Base-by-base conservation (phyloP, 2,888 invertebrate genomes). In the Polyommatus iphigenia region DNA sequence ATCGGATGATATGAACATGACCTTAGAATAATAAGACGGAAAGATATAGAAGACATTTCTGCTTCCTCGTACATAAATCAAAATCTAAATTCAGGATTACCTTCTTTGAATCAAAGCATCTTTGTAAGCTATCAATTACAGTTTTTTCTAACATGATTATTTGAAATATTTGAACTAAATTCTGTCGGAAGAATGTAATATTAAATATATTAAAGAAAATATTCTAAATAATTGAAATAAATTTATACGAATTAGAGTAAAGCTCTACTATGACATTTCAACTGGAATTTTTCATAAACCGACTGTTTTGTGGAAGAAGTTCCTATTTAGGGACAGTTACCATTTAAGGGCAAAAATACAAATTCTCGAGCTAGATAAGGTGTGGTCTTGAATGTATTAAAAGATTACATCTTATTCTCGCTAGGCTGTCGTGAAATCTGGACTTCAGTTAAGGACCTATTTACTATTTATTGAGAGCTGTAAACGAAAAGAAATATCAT, bases 51-150 rank as follows among this genome's bases (percentile, higher is more conserved):
- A 50, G 41, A n/a, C 20, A 20, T 8, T 24, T 24, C 13, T 50
- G 10, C 36, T 41, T 46, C 73, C 13, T 73, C 46, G 20, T 20
- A 24, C 50, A 50, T 50, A 73, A 73, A 73, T 73, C 73, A 50
- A 73, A 72, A 73, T 29, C 73, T 29, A 13, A 73, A 73, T 24
- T 50, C 13, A 24, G 20, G 46, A 20, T 50, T 50, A 41, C 0
- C 6, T 13, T 41, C 73, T 73, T 41, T 20, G 7, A 24, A 73
- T 73, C 50, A 73, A 73, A 73, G 50, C 46, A 18, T 36, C 7
- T 32, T 36, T 71, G 32, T 29, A 1, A 62, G 62, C 13, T 62
- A 24, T 62, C 3, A 62, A 62, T 24, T 13, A 62, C 62, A 24
- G 10, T 24, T 3, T 24, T 24, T 62, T 24, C 0, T 59, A 62